Conservation (phyloP, 2,797 vertebrate species). For the Enteromius afrohamiltoni region DNA sequence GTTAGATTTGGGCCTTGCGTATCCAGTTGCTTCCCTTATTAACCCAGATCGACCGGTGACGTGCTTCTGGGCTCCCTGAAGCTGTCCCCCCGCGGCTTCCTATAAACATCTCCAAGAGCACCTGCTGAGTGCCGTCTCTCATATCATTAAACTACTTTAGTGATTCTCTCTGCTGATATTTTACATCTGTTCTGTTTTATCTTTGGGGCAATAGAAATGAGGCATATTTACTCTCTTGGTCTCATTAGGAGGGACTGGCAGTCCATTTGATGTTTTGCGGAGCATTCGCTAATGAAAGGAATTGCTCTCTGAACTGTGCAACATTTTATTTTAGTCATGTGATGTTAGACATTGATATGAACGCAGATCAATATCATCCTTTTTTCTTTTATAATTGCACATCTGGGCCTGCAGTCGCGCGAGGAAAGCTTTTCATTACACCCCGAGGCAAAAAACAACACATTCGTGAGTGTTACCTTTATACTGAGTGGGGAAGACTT, state of each 20-base stretch:
- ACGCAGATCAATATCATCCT: not conserved
- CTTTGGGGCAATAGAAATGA: not conserved
- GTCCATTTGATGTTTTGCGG: not conserved
- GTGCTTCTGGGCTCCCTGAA: slow-evolving; percentile 31
- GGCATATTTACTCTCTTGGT: slow-evolving; percentile 11
- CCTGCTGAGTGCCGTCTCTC: slow-evolving; percentile 6
- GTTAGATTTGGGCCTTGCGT: not conserved
- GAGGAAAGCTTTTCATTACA: not conserved
- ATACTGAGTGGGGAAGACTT: not conserved
- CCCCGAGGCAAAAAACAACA: not conserved
- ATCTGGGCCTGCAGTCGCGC: not conserved
- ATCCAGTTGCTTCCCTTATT: slow-evolving; percentile 25
- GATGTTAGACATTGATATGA: not conserved
- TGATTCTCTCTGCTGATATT: slow-evolving; percentile 1
- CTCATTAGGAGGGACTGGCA: not conserved
- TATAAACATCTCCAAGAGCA: slow-evolving; percentile 10
- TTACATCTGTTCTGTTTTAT: slow-evolving; percentile 17
- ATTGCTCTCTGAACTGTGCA: not conserved
- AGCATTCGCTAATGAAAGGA: not conserved
- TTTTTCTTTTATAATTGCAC: not conserved
- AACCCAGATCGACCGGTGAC: slow-evolving; percentile 15
- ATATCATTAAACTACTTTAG: slow-evolving; percentile 33
- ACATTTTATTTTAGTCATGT: not conserved
- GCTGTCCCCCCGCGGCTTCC: not conserved
- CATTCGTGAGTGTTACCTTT: slow-evolving; percentile 16